Conservation (phyloP, 1,140 invertebrate genomes). For the Apis dorsata region DNA sequence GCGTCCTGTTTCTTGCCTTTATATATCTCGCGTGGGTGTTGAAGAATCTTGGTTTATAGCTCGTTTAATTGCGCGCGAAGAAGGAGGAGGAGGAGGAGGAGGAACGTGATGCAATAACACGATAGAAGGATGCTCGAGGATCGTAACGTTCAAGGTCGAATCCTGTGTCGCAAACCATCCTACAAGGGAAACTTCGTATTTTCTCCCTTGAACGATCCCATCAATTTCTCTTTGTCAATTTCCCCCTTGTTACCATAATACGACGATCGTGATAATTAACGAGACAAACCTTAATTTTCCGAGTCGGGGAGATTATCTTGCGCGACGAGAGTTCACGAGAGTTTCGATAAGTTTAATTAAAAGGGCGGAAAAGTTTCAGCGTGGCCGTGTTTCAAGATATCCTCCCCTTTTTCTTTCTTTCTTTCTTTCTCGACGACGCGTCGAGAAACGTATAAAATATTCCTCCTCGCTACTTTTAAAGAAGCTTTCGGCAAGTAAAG, state of each 20-base stretch:
- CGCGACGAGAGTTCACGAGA: background rate
- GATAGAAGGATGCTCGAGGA: background rate
- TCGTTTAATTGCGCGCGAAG: background rate
- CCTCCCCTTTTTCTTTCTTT: background rate
- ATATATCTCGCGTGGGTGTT: background rate
- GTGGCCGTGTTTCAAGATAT: background rate
- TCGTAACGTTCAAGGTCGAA: background rate
- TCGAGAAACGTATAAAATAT: background rate
- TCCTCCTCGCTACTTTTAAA: background rate
- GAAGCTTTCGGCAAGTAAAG: no score
- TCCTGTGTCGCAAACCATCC: no score
- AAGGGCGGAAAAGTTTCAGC: slow-evolving; percentile 10
- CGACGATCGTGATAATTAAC: background rate
- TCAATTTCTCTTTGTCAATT: background rate
- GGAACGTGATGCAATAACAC: background rate
- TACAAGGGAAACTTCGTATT: background rate
- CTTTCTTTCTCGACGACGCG: background rate
- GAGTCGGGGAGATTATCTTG: background rate
- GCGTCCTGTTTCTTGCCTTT: background rate
- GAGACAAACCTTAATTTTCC: background rate
- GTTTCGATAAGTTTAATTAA: slow-evolving; percentile 24
- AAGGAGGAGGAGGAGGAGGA: background rate
- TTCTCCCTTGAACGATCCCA: background rate
- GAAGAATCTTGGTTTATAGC: background rate
- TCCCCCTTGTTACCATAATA: no score